Conservation (phyloP, 2,797 vertebrate species). For the Podargus strigoides region DNA sequence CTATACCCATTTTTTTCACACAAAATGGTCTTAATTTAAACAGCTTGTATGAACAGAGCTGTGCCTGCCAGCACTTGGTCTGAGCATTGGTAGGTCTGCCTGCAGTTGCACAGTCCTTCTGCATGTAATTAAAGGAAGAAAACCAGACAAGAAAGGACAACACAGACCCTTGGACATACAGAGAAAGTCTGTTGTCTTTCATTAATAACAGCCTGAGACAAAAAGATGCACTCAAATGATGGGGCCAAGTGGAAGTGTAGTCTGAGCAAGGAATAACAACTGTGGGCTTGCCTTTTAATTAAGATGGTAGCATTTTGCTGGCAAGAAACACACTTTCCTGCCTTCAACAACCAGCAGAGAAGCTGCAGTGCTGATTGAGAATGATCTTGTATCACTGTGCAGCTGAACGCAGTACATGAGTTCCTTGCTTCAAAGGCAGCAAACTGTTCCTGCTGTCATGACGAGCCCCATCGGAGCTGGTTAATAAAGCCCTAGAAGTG, state of each 20-base stretch:
- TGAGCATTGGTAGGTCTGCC: not conserved
- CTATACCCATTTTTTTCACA: not conserved
- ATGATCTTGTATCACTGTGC: rapidly evolving
- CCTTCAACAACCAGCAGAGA: not conserved
- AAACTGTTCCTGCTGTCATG: not conserved
- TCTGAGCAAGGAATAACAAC: not conserved
- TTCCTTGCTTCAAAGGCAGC: not conserved
- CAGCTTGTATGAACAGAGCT: not conserved
- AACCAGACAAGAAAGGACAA: not conserved
- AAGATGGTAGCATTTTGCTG: not conserved
- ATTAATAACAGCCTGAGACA: not conserved
- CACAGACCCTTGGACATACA: not conserved
- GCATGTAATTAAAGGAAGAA: not conserved
- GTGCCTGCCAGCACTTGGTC: not conserved
- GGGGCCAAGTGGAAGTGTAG: not conserved
- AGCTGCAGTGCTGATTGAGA: not conserved
- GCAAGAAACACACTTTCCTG: not conserved
- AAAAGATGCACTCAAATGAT: not conserved
- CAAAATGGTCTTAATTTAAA: not conserved
- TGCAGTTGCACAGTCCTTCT: not conserved
- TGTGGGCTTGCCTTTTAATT: not conserved
- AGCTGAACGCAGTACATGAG: not conserved
- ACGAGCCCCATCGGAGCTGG: not conserved
- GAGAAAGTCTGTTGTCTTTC: not conserved
- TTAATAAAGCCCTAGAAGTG: not conserved